phyloP scores from a whole-genome alignment of 2,797 vertebrate genomes.

The Lophius americanus region DNA sequence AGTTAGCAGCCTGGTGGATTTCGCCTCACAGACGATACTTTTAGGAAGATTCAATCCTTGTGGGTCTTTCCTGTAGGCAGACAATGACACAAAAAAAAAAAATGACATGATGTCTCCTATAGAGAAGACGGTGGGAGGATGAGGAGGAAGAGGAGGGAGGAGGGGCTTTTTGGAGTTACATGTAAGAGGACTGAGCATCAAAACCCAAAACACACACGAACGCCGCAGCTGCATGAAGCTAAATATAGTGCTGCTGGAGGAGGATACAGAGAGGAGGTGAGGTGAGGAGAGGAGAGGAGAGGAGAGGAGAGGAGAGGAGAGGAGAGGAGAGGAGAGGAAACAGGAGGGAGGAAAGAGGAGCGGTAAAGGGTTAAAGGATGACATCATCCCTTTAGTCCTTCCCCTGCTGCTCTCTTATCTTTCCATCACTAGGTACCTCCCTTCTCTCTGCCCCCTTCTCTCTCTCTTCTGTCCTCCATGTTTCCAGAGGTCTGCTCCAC shows the following conservation, averaged over 20 bases:
- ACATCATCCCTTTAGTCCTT: conserved; percentile 73
- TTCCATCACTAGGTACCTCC: conserved; percentile 59
- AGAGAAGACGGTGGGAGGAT: too few species aligned
- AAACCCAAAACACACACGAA: too few species aligned
- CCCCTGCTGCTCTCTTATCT: conserved; percentile 54
- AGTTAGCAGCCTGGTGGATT: too few species aligned
- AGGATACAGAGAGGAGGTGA: not conserved
- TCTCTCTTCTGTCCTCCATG: conserved; percentile 32
- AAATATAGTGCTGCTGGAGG: too few species aligned
- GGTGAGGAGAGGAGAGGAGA: not conserved
- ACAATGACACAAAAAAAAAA: not conserved
- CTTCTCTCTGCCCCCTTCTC: conserved; percentile 32
- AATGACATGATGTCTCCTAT: too few species aligned
- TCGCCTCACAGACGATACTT: not conserved
- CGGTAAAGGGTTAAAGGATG: conserved; percentile 72
- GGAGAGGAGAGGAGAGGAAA: not conserved
- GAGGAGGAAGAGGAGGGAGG: too few species aligned
- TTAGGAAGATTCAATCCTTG: not conserved
- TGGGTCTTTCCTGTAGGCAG: not conserved
- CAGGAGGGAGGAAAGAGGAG: conserved; percentile 38
- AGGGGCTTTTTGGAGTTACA: too few species aligned
- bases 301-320: conserved; percentile 8
- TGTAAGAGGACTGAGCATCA: too few species aligned
- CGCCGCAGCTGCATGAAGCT: too few species aligned
- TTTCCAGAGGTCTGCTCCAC: conserved; percentile 46